Conservation (phyloP, 2,797 vertebrate genomes). For the Alcedo atthis region DNA sequence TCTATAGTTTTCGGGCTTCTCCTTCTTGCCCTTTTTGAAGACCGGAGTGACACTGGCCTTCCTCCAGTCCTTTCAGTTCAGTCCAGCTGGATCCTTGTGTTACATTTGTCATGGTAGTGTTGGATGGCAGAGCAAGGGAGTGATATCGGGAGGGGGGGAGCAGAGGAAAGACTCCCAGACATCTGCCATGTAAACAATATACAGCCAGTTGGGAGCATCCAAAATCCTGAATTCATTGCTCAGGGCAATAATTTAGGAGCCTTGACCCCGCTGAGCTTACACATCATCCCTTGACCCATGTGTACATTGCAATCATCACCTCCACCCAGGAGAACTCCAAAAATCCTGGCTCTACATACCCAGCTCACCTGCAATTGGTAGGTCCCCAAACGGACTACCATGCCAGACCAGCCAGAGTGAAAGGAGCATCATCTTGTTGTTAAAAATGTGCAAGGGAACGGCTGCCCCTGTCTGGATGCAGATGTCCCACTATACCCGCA, state of each 20-base stretch:
- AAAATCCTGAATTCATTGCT: neutral
- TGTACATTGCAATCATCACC: neutral
- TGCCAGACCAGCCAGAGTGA: neutral
- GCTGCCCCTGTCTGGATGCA: neutral
- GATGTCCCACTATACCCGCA: conserved; percentile 10
- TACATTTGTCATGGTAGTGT: neutral
- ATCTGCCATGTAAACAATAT: neutral
- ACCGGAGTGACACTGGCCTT: too few relatives aligned
- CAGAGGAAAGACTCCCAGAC: neutral
- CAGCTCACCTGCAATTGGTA: neutral
- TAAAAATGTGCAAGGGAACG: neutral
- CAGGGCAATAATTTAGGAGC: neutral
- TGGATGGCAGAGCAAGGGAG: neutral
- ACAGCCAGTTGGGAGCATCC: neutral
- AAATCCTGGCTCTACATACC: fast-evolving
- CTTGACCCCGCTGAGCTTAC: neutral
- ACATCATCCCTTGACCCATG: fast-evolving
- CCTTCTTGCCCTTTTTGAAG: too few relatives aligned
- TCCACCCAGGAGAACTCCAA: neutral
- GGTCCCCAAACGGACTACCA: neutral
- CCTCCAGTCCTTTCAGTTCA: neutral
- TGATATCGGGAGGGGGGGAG: fast-evolving
- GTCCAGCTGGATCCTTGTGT: conserved; percentile 30
- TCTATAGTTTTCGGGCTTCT: too few relatives aligned
- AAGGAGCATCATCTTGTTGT: neutral